Evolutionary conservation across 2,797 vertebrate genomes (phyloP), one percentile per base, ranked within the genome.

Genomic region (Pelochelys cantorii): DNA sequence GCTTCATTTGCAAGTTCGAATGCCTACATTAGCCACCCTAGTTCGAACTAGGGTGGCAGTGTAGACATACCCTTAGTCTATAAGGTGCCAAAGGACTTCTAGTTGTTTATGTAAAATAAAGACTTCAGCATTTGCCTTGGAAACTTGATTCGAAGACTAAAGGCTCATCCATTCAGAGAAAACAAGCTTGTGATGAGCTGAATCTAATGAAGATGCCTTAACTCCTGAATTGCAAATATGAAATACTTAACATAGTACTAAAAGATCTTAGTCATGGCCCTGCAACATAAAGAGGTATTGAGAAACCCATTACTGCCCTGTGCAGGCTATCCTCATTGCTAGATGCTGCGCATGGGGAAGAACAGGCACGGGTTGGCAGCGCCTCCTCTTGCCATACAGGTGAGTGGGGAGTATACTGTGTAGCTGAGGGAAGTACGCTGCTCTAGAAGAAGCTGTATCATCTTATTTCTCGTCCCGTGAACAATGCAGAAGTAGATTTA

Each of bases 71-170:
- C n/a, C n/a, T n/a, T n/a, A 48, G 42, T 48, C 42, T 48, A 48
- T 48, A 48, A 48, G 42, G 42, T 48, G 42, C 42, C 42, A 48
- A 7, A 48, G 42, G 42, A 48, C 42, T 48, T 48, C 42, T 42
- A 5, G 2, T 48, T 48, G 8, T 48, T 48, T 48, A 48, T 2
- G 8, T 48, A 54, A 54, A 54, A 54, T 4, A 54, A 54, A 54
- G 14, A 54, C 53, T 54, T 37, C 31, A 84, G 79, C 88, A 88
- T 86, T 2, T 18, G 34, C 13, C 10, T 42, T 80, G 29, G 31
- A 90, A 93, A n/a, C n/a, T 17, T 88, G 56, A 54, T 93, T 92
- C 79, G 81, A 83, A 79, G 88, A 56, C 5, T 42, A 37, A 25
- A 55, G 65, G 62, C 88, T 84, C 81, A 81, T 27, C 22, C 22